Evolutionary conservation across 2,797 vertebrate species (phyloP).

Genomic region (Lepilemur ruficaudatus): DNA sequence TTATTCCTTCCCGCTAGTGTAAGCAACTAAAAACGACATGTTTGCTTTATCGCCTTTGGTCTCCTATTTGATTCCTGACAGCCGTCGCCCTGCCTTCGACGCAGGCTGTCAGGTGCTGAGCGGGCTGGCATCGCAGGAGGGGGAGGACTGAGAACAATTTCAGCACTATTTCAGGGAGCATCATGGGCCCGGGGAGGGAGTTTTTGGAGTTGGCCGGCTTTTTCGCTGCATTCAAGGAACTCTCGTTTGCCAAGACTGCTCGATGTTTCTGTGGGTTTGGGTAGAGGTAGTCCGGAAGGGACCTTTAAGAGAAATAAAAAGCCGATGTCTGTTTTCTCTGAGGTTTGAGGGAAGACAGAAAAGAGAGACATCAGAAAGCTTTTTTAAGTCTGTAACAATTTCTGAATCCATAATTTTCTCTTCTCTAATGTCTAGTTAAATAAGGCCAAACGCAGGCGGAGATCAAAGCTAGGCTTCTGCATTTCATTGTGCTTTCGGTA

Average conservation of each 20-base stretch:
- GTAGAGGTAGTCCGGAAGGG: not conserved
- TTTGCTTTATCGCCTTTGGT: slow-evolving; percentile 72
- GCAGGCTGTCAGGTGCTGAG: slow-evolving; percentile 1
- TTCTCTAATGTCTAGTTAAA: slow-evolving; percentile 82
- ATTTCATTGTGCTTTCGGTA: not conserved
- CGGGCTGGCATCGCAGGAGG: not conserved
- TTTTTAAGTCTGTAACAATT: slow-evolving; percentile 74
- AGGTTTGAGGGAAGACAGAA: slow-evolving; percentile 63
- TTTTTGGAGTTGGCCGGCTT: slow-evolving; percentile 49
- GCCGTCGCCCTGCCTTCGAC: not conserved
- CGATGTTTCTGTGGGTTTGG: not conserved
- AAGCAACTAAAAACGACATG: slow-evolving; percentile 62
- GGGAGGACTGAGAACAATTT: not conserved
- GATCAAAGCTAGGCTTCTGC: slow-evolving; percentile 81
- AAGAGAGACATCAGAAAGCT: slow-evolving; percentile 78
- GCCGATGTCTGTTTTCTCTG: slow-evolving; percentile 67
- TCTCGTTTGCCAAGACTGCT: not conserved
- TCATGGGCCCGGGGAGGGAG: not conserved
- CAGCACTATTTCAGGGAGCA: slow-evolving; percentile 47
- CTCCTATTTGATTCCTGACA: slow-evolving; percentile 57
- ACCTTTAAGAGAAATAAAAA: slow-evolving; percentile 1
- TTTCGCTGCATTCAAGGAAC: not conserved
- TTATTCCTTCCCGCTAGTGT: slow-evolving; percentile 10
- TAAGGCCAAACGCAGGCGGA: slow-evolving; percentile 78
- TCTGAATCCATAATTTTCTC: slow-evolving; percentile 82